Evolutionary conservation across 2,888 invertebrate species (phyloP).

Genomic region (Gastracanthus pulcherrimus): DNA sequence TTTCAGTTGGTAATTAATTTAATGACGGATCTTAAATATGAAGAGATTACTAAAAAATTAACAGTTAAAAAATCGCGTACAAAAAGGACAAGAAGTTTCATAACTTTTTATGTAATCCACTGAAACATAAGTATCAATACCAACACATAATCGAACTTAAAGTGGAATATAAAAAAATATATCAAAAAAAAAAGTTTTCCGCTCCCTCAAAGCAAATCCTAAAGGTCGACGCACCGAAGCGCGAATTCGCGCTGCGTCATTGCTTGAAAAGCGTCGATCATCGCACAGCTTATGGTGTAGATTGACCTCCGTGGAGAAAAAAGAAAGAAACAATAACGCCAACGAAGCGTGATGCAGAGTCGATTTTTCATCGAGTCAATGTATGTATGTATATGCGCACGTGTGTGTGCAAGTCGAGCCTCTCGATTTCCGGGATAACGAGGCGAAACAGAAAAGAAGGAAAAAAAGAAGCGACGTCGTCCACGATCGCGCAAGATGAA

Average conservation of each 20-base stretch:
- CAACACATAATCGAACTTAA: not conserved
- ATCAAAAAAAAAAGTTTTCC: not conserved
- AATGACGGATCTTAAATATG: not conserved
- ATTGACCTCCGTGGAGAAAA: slow-evolving; percentile 7
- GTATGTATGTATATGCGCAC: too few relatives aligned
- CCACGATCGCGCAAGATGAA: not conserved
- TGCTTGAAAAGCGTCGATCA: slow-evolving; percentile 26
- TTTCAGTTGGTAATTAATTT: not conserved
- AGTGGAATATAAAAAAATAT: not conserved
- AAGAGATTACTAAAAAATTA: not conserved
- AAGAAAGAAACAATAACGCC: slow-evolving; percentile 8
- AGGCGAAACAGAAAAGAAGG: not conserved
- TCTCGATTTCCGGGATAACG: slow-evolving; percentile 45
- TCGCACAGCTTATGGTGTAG: not conserved
- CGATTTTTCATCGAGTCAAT: slow-evolving; percentile 45
- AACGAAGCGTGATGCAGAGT: slow-evolving; percentile 7
- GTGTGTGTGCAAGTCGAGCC: not conserved
- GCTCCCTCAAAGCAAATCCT: not conserved
- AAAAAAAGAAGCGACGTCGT: not conserved
- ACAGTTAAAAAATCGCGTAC: not conserved
- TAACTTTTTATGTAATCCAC: not conserved
- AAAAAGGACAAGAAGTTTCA: not conserved
- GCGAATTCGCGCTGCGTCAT: slow-evolving; percentile 5
- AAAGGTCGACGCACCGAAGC: slow-evolving; percentile 34
- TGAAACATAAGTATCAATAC: not conserved